Percentiles rank a stretch among this genome's conserved stretches.
These are phyloP conservation scores for Scaptodrosophila latifasciaeformis DNA, from an alignment of 2,888 invertebrate species.

Conservation along the genomic window DNA sequence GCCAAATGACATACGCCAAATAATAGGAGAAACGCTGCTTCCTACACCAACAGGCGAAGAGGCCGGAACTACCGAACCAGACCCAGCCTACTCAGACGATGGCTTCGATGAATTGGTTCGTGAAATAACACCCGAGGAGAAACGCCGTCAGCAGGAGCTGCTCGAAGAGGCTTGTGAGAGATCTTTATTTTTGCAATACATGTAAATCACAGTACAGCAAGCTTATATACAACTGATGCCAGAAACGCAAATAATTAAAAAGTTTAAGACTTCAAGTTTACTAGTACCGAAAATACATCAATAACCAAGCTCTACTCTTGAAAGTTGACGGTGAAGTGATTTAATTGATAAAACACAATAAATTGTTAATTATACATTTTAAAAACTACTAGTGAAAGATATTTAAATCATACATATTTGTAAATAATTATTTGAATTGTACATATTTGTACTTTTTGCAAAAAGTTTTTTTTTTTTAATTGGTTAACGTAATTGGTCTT, in stretches of 20 bases:
- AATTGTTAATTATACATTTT: too few species aligned
- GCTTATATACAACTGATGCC: not conserved
- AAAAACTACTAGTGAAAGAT: too few species aligned
- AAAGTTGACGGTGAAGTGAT: constrained; percentile 43
- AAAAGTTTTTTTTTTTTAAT: not conserved
- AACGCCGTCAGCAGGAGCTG: constrained; percentile 70
- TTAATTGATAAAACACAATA: constrained; percentile 57
- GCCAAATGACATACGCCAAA: constrained; percentile 82
- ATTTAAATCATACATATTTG: constrained; percentile 48
- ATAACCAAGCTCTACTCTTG: not conserved
- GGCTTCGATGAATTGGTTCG: constrained; percentile 69
- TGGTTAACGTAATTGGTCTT: constrained; percentile 22
- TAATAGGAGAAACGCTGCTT: constrained; percentile 79
- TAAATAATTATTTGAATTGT: constrained; percentile 60
- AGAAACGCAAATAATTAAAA: constrained; percentile 30
- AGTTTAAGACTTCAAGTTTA: constrained; percentile 60
- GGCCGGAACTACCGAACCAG: constrained; percentile 28
- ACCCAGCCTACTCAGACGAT: constrained; percentile 72
- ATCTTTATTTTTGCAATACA: constrained; percentile 69
- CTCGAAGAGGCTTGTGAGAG: constrained; percentile 74
- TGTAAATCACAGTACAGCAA: constrained; percentile 46
- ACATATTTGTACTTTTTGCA: constrained; percentile 60
- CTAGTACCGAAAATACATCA: constrained; percentile 33
- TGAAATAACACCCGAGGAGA: constrained; percentile 67
- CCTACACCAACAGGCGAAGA: constrained; percentile 32